Percentiles rank a stretch among this genome's conserved stretches.
Conservation (phyloP, 2,797 vertebrate species). For the Cercopithecus mitis region DNA sequence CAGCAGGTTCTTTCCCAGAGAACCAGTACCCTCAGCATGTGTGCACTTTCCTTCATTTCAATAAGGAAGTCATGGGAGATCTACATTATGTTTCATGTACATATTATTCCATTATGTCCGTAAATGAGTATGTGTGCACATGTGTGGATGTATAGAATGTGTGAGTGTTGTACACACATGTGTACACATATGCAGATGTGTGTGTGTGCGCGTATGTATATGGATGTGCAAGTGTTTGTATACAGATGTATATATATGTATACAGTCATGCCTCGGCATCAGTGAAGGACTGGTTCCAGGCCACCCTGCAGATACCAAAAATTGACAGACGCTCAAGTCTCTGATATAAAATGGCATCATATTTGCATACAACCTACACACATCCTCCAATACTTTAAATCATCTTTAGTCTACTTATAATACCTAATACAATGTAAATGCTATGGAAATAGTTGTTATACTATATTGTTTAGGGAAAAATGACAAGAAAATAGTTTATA, state of each 20-base stretch:
- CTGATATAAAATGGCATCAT: not conserved
- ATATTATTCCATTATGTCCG: too few relatives aligned
- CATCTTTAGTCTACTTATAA: not conserved
- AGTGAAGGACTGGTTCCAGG: not conserved
- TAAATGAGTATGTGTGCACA: too few relatives aligned
- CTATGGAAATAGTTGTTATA: not conserved
- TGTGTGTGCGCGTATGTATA: rapidly evolving
- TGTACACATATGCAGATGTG: not conserved
- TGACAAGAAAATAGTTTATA: not conserved
- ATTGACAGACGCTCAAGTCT: not conserved
- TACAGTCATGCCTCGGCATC: not conserved
- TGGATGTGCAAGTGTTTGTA: not conserved
- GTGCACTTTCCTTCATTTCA: not conserved
- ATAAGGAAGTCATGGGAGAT: not conserved
- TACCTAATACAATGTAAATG: not conserved
- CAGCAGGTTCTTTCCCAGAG: not conserved
- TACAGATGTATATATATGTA: not conserved
- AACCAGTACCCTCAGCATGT: not conserved
- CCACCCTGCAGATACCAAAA: not conserved
- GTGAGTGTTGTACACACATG: not conserved
- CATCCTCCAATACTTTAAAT: not conserved
- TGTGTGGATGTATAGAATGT: not conserved
- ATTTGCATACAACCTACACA: not conserved
- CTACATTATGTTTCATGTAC: too few relatives aligned
- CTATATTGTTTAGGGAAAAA: not conserved